phyloP scores from a whole-genome alignment of 1,140 invertebrate species.

The Proales similis region DNA sequence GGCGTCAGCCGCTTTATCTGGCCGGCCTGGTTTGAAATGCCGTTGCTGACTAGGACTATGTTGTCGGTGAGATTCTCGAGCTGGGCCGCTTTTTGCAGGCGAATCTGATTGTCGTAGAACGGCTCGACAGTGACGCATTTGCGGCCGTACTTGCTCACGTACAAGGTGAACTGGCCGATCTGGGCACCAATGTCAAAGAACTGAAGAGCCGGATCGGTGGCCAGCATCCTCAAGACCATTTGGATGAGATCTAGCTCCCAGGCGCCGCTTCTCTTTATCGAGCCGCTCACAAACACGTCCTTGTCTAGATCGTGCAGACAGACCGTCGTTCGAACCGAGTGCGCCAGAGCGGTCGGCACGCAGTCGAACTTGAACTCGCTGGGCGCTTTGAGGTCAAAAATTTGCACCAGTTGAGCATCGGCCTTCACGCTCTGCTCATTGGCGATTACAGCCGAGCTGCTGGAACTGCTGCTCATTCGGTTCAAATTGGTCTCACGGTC shows the following conservation, averaged over 20 bases:
- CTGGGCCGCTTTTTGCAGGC: not conserved
- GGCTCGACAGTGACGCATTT: not conserved
- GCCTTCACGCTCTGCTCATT: too few relatives aligned
- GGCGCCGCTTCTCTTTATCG: conserved; percentile 4
- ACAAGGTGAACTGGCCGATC: conserved; percentile 15
- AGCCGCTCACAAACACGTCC: conserved; percentile 26
- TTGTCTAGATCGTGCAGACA: conserved; percentile 6
- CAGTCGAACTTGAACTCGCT: too few relatives aligned
- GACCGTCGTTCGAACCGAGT: conserved; percentile 7
- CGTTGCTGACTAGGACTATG: not conserved
- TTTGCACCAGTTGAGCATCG: too few relatives aligned
- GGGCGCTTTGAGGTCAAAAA: too few relatives aligned
- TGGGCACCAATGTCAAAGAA: conserved; percentile 30
- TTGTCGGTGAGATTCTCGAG: not conserved
- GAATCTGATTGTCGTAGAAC: conserved; percentile 9
- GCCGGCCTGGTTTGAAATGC: not conserved
- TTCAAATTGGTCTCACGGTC: too few relatives aligned
- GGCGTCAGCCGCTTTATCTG: not conserved
- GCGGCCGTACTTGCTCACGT: not conserved
- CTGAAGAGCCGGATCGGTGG: not conserved
- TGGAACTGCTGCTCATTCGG: too few relatives aligned
- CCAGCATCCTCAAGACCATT: not conserved
- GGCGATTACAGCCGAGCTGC: too few relatives aligned
- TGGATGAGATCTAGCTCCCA: too few relatives aligned
- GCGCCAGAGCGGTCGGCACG: too few relatives aligned